Evolutionary conservation across 2,888 invertebrate genomes (phyloP).

Genomic region (Agrilus mali): DNA sequence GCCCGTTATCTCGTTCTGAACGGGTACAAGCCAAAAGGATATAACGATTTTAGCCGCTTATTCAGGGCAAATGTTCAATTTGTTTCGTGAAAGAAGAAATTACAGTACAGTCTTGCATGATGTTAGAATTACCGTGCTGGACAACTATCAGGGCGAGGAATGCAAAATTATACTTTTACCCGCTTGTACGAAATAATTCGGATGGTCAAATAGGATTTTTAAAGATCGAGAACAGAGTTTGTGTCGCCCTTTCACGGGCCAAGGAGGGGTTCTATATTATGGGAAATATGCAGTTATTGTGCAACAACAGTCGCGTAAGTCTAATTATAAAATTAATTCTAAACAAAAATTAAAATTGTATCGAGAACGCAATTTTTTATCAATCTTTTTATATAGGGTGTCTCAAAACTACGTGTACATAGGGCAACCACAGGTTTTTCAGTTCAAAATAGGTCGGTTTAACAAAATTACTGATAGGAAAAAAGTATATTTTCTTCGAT

Average conservation of each 20-base stretch:
- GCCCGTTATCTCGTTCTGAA: slow-evolving; percentile 49
- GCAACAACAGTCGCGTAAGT: slow-evolving; percentile 33
- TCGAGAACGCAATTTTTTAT: too few relatives aligned
- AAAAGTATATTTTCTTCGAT: too few relatives aligned
- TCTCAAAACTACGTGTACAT: too few relatives aligned
- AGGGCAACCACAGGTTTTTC: too few relatives aligned
- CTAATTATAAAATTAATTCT: too few relatives aligned
- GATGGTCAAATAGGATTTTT: slow-evolving; percentile 59
- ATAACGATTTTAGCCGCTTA: slow-evolving; percentile 66
- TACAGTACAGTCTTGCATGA: slow-evolving; percentile 28
- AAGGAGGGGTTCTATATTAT: slow-evolving; percentile 57
- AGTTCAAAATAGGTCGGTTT: too few relatives aligned
- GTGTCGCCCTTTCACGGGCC: slow-evolving; percentile 67
- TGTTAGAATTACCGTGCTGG: slow-evolving; percentile 53
- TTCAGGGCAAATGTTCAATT: slow-evolving; percentile 51
- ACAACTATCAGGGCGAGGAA: slow-evolving; percentile 75
- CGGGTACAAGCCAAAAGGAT: slow-evolving; percentile 43
- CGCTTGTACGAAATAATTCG: slow-evolving; percentile 63
- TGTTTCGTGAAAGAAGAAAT: slow-evolving; percentile 36
- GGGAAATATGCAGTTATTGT: slow-evolving; percentile 54
- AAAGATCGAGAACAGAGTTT: slow-evolving; percentile 54
- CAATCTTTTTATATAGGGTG: too few relatives aligned
- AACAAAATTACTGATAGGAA: too few relatives aligned
- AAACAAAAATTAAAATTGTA: too few relatives aligned
- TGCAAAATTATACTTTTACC: slow-evolving; percentile 67